Percentiles rank a stretch among this genome's conserved stretches.
Conservation (phyloP, 2,797 vertebrate genomes). For the Labeo calbasu region DNA sequence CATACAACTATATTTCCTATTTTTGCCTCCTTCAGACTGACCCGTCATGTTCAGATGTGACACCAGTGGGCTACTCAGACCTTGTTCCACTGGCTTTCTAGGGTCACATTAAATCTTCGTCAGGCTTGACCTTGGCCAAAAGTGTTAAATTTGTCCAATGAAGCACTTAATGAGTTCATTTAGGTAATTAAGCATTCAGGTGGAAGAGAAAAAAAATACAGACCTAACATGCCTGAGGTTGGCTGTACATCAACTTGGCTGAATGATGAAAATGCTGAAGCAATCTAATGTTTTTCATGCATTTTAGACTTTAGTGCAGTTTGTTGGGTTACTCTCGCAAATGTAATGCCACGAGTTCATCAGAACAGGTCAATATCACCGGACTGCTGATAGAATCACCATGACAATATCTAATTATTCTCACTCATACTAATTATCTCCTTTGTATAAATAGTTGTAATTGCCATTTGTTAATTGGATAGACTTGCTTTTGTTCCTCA, state of each 20-base stretch:
- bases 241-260: conserved; percentile 62
- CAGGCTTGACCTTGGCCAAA: conserved; percentile 78
- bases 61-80: conserved; percentile 58
- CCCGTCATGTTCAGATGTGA: conserved; percentile 46
- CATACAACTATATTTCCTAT: conserved; percentile 9
- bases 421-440: conserved; percentile 28
- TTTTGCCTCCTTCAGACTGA: conserved; percentile 39
- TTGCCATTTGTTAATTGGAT: conserved; percentile 38
- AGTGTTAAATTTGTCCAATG: conserved; percentile 77
- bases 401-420: conserved; percentile 39
- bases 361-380: conserved; percentile 16
- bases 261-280: conserved; percentile 69
- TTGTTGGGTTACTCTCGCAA: conserved; percentile 5
- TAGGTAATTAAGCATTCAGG: conserved; percentile 82
- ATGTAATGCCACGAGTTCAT: conserved; percentile 37
- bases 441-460: conserved; percentile 29
- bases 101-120: conserved; percentile 80
- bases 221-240: conserved; percentile 72
- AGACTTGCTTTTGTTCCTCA: not conserved
- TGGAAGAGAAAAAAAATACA: conserved; percentile 69
- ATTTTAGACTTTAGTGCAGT: not conserved
- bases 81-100: conserved; percentile 67
- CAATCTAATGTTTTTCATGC: conserved; percentile 62
- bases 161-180: conserved; percentile 81
- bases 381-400: conserved; percentile 29